Conservation (phyloP, 2,888 invertebrate genomes). For the Hypselothyrea guttata region DNA sequence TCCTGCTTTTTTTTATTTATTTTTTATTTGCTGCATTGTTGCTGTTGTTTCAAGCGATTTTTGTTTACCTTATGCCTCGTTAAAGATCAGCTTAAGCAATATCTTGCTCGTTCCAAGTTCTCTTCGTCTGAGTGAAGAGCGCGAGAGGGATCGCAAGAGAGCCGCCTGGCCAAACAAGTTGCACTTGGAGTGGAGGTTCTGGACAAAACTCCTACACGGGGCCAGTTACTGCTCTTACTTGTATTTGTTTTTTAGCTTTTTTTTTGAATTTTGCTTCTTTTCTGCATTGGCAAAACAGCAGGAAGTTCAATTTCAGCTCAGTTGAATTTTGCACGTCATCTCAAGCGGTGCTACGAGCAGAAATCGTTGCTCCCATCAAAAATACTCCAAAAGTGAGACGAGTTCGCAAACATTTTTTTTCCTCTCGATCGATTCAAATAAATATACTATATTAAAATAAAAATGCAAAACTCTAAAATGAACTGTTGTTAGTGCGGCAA, state of each 20-base stretch:
- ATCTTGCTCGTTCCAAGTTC: not conserved
- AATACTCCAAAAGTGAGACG: conserved; percentile 29
- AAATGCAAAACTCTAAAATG: conserved; percentile 45
- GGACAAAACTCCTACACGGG: conserved; percentile 60
- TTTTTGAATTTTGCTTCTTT: conserved; percentile 26
- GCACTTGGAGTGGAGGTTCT: conserved; percentile 36
- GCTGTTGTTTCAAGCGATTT: conserved; percentile 59
- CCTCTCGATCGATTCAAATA: conserved; percentile 19
- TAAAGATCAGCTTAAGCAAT: conserved; percentile 51
- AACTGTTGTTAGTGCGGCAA: conserved; percentile 51
- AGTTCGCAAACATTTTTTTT: conserved; percentile 17
- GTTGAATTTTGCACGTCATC: conserved; percentile 79
- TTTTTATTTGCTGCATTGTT: conserved; percentile 47
- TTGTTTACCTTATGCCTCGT: conserved; percentile 72
- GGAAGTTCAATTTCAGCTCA: conserved; percentile 76
- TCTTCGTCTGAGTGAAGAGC: conserved; percentile 6
- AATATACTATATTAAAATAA: conserved; percentile 1
- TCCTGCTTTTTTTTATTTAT: conserved; percentile 29
- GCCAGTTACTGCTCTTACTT: conserved; percentile 18
- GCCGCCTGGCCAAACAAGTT: conserved; percentile 61
- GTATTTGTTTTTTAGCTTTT: conserved; percentile 14
- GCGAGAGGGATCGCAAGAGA: conserved; percentile 4
- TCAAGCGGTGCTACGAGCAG: conserved; percentile 59
- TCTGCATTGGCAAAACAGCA: conserved; percentile 63
- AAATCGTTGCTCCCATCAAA: not conserved